phyloP scores from a whole-genome alignment of 2,113 vertebrate species.

The Collichthys lucidus region DNA sequence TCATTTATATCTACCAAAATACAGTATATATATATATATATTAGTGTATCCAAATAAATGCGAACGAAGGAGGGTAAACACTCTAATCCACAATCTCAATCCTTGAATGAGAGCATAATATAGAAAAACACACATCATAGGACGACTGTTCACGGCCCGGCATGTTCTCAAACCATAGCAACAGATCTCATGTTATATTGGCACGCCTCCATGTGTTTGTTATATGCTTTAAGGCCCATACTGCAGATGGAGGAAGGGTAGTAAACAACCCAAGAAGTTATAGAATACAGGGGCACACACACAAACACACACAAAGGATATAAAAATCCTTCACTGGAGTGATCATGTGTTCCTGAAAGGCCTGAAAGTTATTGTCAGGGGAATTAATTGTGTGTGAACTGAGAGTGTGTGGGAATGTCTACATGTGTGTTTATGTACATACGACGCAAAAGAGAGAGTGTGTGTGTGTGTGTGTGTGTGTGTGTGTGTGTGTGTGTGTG shows the following conservation, averaged over 20 bases:
- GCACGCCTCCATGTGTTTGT: slow-evolving; percentile 32
- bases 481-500: slow-evolving; percentile 29
- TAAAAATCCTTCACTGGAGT: slow-evolving; percentile 53
- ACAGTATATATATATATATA: neutral
- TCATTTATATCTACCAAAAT: neutral
- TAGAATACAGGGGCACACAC: slow-evolving; percentile 3
- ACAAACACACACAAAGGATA: slow-evolving; percentile 25
- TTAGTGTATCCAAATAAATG: neutral
- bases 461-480: slow-evolving; percentile 39
- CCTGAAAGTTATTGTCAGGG: slow-evolving; percentile 30
- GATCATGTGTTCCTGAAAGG: slow-evolving; percentile 62
- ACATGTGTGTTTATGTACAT: slow-evolving; percentile 6
- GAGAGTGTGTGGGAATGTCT: neutral
- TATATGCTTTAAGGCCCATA: slow-evolving; percentile 23
- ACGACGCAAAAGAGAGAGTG: neutral
- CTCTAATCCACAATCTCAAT: slow-evolving; percentile 53
- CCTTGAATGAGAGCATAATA: slow-evolving; percentile 51
- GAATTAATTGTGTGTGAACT: slow-evolving; percentile 42
- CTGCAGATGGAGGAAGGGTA: slow-evolving; percentile 7
- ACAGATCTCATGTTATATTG: slow-evolving; percentile 43
- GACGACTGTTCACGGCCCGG: neutral
- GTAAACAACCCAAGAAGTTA: slow-evolving; percentile 45
- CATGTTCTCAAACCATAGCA: slow-evolving; percentile 4
- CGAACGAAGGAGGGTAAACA: neutral
- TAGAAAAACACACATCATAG: slow-evolving; percentile 31